Conservation (phyloP, 1,140 invertebrate species). For the Oryctes rhinoceros region DNA sequence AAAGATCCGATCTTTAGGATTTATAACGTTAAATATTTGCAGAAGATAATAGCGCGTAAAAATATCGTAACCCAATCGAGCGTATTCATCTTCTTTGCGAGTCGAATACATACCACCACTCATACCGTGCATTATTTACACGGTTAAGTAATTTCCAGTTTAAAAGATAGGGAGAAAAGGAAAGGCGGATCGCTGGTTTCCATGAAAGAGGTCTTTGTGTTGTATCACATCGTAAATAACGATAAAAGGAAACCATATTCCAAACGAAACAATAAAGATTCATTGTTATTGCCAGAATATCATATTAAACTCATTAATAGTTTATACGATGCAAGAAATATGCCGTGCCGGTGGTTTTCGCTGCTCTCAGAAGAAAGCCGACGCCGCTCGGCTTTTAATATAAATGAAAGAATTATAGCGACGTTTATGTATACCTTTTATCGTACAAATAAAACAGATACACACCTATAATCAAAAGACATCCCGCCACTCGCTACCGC, state of each 20-base stretch:
- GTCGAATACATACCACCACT: slow-evolving; percentile 2
- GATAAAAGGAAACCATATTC: slow-evolving; percentile 36
- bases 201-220: slow-evolving; percentile 29
- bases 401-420: slow-evolving; percentile 37
- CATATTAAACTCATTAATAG: slow-evolving; percentile 38
- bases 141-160: slow-evolving; percentile 36
- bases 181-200: slow-evolving; percentile 17
- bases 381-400: slow-evolving; percentile 39
- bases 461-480: slow-evolving; percentile 38
- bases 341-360: slow-evolving; percentile 17
- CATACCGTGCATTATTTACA: slow-evolving; percentile 27
- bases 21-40: slow-evolving; percentile 10
- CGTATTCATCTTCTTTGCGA: not conserved
- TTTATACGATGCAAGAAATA: slow-evolving; percentile 38
- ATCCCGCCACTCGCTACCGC: slow-evolving; percentile 11
- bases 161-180: slow-evolving; percentile 16
- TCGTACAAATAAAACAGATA: slow-evolving; percentile 39
- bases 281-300: slow-evolving; percentile 41
- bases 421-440: slow-evolving; percentile 40
- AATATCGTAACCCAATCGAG: slow-evolving; percentile 4
- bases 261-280: slow-evolving; percentile 40
- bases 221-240: slow-evolving; percentile 36
- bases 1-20: too few species aligned
- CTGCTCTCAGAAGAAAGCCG: slow-evolving; percentile 38
- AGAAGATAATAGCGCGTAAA: slow-evolving; percentile 1